Base-by-base conservation (phyloP, 2,888 invertebrate species). In the Didymodactylos carnosus region DNA sequence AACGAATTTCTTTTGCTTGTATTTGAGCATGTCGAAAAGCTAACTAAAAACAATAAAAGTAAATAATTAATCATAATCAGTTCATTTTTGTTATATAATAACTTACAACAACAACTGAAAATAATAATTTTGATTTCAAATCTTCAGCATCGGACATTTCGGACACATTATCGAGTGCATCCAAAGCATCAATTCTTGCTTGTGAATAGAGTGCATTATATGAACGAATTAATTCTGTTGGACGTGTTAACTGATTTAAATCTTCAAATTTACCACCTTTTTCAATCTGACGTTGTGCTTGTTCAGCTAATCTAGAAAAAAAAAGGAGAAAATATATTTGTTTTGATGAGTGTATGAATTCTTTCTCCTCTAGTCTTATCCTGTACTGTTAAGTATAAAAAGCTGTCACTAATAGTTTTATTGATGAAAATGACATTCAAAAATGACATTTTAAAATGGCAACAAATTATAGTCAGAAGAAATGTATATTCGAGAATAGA, bases 61-160 rank as follows among this genome's bases (percentile, higher is more conserved):
- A 49, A 19, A 39, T 5, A 39, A 35, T n/a, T 39, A 19, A n/a
- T n/a, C n/a, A n/a, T n/a, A n/a, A n/a, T n/a, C n/a, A n/a, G n/a
- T 35, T 23, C 8, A n/a, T 39, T 35, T 23, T 27, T 53, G 16
- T 29, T 39, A 4, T n/a, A 51, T 23, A 16, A 27, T 4, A 6
- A 81, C 91, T 89, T 85, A 94, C 94, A 85, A 94, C 94, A 78
- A 93, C 89, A 75, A 94, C 91, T 76, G 94, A 94, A 85, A 94
- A 94, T 77, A 95, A 87, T 78, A 95, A 91, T 87, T 94, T 95
- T 79, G 90, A 89, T 85, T 95, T 94, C 77, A 95, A 87, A 80
- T 92, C 91, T 76, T 90, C 89, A 16, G 91, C 90, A 77, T 91
- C 89, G 73, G 88, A 87, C 75, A 95, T 87, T 77, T 90, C 90